Evolutionary conservation across 2,113 vertebrate genomes (phyloP).

Genomic region (Saimiri boliviensis): DNA sequence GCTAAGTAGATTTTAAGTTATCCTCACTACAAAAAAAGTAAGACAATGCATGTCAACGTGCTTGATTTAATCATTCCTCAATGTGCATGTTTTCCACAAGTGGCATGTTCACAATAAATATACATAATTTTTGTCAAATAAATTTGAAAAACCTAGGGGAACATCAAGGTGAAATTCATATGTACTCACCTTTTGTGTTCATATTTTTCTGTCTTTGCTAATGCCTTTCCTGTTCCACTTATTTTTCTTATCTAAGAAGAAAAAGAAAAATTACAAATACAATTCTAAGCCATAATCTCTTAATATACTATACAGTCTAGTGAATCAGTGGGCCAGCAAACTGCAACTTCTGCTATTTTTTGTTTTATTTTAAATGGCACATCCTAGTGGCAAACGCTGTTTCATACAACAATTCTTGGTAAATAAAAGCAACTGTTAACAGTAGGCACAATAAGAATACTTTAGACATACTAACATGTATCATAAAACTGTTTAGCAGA

Average conservation of each 20-base stretch:
- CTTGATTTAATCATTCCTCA: not conserved
- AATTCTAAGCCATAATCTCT: not conserved
- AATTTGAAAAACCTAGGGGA: not conserved
- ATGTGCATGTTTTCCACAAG: not conserved
- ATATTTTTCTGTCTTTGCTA: constrained; percentile 96
- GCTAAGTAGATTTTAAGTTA: not conserved
- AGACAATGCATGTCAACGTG: not conserved
- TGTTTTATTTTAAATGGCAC: not conserved
- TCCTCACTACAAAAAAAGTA: not conserved
- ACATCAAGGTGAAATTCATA: not conserved
- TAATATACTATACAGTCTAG: not conserved
- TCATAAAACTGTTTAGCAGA: not conserved
- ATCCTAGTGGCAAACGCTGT: not conserved
- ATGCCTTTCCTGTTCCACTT: constrained; percentile 96
- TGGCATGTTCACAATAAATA: not conserved
- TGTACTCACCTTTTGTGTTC: constrained; percentile 93
- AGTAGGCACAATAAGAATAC: not conserved
- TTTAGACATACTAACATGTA: not conserved
- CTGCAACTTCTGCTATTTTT: not conserved
- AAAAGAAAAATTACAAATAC: not conserved
- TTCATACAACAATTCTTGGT: not conserved
- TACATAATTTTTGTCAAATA: not conserved
- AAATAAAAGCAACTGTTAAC: not conserved
- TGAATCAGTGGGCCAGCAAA: not conserved
- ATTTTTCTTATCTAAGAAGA: constrained; percentile 92